A percentile compares a stretch with the other conserved stretches of the same genome.
Conservation (phyloP, 2,797 vertebrate genomes). For the Carduelis carduelis region DNA sequence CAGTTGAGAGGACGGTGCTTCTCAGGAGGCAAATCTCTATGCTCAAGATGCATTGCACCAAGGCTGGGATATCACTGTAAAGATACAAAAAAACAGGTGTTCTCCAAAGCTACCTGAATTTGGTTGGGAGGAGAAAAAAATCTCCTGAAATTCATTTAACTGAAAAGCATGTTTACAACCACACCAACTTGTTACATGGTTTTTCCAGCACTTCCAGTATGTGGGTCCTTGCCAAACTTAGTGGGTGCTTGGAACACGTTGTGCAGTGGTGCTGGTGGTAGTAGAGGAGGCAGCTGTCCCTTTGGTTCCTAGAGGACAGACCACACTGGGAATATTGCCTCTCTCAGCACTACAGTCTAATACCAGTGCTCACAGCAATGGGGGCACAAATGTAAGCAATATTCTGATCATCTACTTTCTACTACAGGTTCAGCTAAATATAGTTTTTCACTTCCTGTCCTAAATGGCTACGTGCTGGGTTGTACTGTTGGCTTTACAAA, state of each 20-base stretch:
- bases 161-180: neutral
- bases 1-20: neutral
- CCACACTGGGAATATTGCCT: neutral
- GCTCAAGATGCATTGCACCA: neutral
- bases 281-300: neutral
- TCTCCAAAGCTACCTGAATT: neutral
- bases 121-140: neutral
- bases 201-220: neutral
- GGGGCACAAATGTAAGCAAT: neutral
- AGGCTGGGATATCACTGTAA: neutral
- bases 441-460: conserved; percentile 22
- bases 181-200: neutral
- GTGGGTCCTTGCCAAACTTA: neutral
- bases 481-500: neutral
- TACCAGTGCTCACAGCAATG: neutral
- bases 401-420: neutral
- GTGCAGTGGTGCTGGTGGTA: neutral
- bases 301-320: neutral
- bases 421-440: conserved; percentile 13
- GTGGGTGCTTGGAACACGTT: accelerated
- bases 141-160: neutral
- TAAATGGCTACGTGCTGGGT: neutral
- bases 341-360: neutral
- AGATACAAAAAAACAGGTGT: neutral
- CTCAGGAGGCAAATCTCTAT: neutral